Evolutionary conservation across 92 coral and sea anemone species (phyloP).

Genomic region (Actinostola sp.): DNA sequence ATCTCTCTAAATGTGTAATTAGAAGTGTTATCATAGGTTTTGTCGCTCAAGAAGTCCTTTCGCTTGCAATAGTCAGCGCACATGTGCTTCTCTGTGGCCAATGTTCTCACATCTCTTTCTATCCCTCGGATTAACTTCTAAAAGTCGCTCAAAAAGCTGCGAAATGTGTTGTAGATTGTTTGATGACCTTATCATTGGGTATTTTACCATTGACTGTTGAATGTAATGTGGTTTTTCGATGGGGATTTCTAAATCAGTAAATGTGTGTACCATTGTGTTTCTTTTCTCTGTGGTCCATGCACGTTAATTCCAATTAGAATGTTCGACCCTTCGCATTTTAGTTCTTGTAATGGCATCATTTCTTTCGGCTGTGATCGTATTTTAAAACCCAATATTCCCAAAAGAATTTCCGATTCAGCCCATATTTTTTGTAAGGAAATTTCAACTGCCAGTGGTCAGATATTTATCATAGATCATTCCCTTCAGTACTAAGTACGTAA

Average conservation of each 20-base stretch:
- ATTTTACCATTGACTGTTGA: slow-evolving; percentile 14
- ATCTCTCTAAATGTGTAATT: slow-evolving; percentile 35
- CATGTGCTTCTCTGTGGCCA: neutral
- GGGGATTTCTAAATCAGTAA: slow-evolving; percentile 36
- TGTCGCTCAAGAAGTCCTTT: neutral
- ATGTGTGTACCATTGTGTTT: slow-evolving; percentile 8
- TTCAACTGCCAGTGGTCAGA: neutral
- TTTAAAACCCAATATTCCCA: slow-evolving; percentile 1
- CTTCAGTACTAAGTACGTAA: too few species aligned
- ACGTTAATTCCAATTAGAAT: neutral
- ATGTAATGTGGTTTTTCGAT: slow-evolving; percentile 14
- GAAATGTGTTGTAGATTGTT: neutral
- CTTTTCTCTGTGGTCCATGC: neutral
- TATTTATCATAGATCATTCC: too few species aligned
- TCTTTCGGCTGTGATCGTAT: neutral
- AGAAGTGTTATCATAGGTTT: slow-evolving; percentile 9
- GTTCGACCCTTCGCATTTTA: neutral
- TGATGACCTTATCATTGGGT: neutral
- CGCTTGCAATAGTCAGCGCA: too few species aligned
- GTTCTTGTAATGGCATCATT: neutral
- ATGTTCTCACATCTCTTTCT: neutral
- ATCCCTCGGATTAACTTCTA: slow-evolving; percentile 11
- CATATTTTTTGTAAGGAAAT: neutral
- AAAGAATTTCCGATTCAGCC: neutral
- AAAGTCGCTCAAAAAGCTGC: slow-evolving; percentile 17